These are phyloP conservation scores for Heliornis fulica DNA, from an alignment of 2,113 vertebrate genomes.

Conservation along the genomic window DNA sequence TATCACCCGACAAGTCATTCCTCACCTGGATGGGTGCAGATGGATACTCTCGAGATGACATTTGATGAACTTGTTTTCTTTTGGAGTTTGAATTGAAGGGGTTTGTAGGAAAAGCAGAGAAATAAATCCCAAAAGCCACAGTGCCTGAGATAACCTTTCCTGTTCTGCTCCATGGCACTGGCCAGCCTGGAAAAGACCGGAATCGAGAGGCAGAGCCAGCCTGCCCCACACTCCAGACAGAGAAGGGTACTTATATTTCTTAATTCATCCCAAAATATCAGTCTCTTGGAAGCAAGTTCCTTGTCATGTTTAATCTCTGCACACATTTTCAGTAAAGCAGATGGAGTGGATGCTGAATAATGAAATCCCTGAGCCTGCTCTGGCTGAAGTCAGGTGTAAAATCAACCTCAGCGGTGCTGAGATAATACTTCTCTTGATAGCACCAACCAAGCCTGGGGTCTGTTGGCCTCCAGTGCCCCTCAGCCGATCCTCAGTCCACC, in stretches of 20 bases:
- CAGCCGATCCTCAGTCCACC: not conserved
- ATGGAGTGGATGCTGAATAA: not conserved
- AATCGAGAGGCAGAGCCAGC: constrained; percentile 65
- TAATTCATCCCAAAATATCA: not conserved
- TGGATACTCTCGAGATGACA: constrained; percentile 77
- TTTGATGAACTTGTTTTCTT: constrained; percentile 75
- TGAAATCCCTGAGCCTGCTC: not conserved
- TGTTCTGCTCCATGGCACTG: constrained; percentile 61
- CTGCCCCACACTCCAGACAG: not conserved
- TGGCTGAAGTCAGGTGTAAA: not conserved
- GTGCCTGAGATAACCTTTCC: constrained; percentile 48
- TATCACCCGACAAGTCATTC: not conserved
- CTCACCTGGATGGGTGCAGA: constrained; percentile 73
- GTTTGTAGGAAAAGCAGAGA: constrained; percentile 72
- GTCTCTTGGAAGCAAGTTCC: not conserved
- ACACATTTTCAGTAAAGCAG: not conserved
- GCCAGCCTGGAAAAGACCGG: constrained; percentile 66
- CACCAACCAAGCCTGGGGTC: not conserved
- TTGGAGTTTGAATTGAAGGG: constrained; percentile 67
- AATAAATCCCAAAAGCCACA: constrained; percentile 69
- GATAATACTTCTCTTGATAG: not conserved
- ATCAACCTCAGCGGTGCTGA: not conserved
- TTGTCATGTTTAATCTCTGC: not conserved
- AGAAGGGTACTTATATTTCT: not conserved
- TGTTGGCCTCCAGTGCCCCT: not conserved